Evolutionary conservation across 2,888 invertebrate genomes (phyloP).

Genomic region (Syritta pipiens): DNA sequence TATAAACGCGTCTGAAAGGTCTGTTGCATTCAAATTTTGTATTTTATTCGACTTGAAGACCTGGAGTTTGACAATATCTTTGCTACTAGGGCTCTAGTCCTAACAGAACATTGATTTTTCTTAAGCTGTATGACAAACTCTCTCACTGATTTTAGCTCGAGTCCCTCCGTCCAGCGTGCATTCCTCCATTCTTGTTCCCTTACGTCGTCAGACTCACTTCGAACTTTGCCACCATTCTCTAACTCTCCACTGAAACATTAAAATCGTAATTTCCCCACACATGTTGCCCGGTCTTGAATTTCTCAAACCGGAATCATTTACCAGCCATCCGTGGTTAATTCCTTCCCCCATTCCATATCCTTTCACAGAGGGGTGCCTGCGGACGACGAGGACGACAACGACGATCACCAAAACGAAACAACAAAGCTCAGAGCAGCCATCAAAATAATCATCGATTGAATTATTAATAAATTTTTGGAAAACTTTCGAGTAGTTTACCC

Average conservation of each 20-base stretch:
- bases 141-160: no score
- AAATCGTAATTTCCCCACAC: slow-evolving; percentile 67
- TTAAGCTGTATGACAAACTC: no score
- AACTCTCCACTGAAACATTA: slow-evolving; percentile 61
- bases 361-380: slow-evolving; percentile 28
- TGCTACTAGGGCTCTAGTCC: no score
- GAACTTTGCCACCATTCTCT: slow-evolving; percentile 27
- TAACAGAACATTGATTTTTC: no score
- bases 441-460: slow-evolving; percentile 70
- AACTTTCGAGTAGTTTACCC: slow-evolving; percentile 58
- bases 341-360: background rate
- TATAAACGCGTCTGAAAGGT: no score
- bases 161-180: no score
- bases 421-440: slow-evolving; percentile 68
- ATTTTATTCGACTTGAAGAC: no score
- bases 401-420: slow-evolving; percentile 48
- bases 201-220: no score
- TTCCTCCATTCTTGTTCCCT: no score
- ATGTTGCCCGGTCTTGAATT: slow-evolving; percentile 61
- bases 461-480: slow-evolving; percentile 68
- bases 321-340: slow-evolving; percentile 65
- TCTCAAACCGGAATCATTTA: slow-evolving; percentile 66
- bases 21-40: no score
- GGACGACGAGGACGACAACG: slow-evolving; percentile 29
- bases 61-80: no score